Evolutionary conservation across 2,113 vertebrate genomes (phyloP).

Genomic region (Odocoileus hemionus): DNA sequence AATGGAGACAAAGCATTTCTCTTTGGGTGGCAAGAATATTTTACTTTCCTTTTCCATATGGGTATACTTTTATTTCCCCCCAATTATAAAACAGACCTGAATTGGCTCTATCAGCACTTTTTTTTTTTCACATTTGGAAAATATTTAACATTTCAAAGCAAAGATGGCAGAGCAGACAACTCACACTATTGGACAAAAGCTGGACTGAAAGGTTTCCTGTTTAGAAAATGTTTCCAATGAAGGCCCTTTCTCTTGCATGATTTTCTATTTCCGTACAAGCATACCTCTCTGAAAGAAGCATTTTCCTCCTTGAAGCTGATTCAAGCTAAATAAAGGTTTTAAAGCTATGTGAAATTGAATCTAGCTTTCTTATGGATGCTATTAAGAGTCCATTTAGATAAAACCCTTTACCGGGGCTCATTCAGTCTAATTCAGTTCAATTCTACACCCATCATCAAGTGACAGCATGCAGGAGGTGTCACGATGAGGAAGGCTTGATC

Average conservation of each 20-base stretch:
- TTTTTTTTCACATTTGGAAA: background rate
- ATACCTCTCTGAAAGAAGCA: background rate
- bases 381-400: background rate
- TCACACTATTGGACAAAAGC: background rate
- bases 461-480: background rate
- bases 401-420: background rate
- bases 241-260: background rate
- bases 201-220: background rate
- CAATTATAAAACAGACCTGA: background rate
- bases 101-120: background rate
- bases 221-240: background rate
- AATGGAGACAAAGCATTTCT: background rate
- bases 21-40: background rate
- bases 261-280: background rate
- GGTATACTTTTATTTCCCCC: background rate
- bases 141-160: background rate
- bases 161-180: background rate
- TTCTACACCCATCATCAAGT: background rate
- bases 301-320: constrained; percentile 15
- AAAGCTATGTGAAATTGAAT: background rate
- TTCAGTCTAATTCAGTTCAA: background rate
- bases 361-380: constrained; percentile 24
- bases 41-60: background rate
- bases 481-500: constrained; percentile 15
- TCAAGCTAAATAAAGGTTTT: background rate